Percentiles rank a stretch among this genome's conserved stretches.
These are phyloP conservation scores for Notospermus geniculatus DNA, from an alignment of 1,140 invertebrate species.

Conservation along the genomic window DNA sequence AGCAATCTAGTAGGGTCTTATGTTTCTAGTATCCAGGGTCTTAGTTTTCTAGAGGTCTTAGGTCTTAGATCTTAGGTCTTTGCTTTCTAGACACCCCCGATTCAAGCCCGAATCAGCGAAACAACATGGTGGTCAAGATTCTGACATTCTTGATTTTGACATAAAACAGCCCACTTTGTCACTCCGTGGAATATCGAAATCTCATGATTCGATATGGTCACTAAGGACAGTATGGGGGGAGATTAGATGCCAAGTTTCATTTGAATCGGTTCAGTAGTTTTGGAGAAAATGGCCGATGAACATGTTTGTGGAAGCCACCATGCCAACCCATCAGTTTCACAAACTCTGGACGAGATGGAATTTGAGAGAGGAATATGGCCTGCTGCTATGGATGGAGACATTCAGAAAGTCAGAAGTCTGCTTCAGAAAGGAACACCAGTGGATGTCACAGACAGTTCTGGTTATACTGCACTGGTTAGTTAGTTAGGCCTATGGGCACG, in stretches of 20 bases:
- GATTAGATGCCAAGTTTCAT: neutral
- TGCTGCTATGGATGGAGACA: constrained; percentile 58
- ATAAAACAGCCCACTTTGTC: no score
- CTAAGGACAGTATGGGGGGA: no score
- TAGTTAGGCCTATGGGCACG: neutral
- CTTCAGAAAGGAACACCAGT: constrained; percentile 28
- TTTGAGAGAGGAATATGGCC: constrained; percentile 88
- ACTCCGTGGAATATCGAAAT: no score
- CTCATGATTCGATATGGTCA: no score
- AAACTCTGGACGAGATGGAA: constrained; percentile 81
- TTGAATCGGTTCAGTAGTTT: neutral
- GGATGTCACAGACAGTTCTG: constrained; percentile 40
- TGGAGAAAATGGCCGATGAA: neutral
- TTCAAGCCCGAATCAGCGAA: no score
- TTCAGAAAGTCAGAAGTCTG: constrained; percentile 39
- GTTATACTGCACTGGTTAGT: constrained; percentile 53
- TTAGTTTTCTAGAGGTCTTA: no score
- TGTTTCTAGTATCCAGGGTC: no score
- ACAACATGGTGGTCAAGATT: no score
- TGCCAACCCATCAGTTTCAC: constrained; percentile 59
- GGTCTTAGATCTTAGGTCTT: no score
- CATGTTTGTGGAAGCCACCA: constrained; percentile 6
- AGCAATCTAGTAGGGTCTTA: no score
- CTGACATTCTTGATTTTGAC: no score
- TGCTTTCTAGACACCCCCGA: no score